Base-by-base conservation (phyloP, 53 echinoderm and acorn worm genomes). In the Mesocentrotus franciscanus region DNA sequence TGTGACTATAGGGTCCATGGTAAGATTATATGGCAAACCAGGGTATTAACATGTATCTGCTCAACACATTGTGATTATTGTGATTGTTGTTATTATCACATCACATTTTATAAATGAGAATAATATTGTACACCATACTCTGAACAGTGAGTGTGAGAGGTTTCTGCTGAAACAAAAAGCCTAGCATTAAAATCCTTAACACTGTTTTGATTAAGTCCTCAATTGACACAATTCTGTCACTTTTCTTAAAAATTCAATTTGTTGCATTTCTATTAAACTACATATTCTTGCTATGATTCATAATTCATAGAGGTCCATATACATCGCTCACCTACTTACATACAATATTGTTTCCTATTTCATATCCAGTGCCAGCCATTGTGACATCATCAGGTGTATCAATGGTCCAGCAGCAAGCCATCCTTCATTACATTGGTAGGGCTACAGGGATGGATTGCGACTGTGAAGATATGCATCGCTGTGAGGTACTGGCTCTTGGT, bases 391-490 rank as follows among this genome's bases (percentile, higher is more conserved):
- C 95, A 57, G 98, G 97, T 55, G 61, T 97, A 20, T 91, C 93
- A 34, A 92, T 98, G 95, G 98, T 95, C 18, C 98, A 98, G 93
- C 96, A 96, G 74, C 96, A 97, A 27, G 97, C 98, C 4, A 97
- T 98, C 35, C 94, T 96, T 30, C 98, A 98, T 62, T 97, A 98
- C 94, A 92, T 98, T 26, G 98, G 97, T 12, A 85, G 98, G 15
- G 92, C 98, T 4, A 97, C 97, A 58, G 98, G 98, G 2, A 96
- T 97, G 97, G 97, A 97, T 64, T 98, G 98, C 61, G 97, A 98
- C 62, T 98, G 98, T 92, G 90, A 97, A 13, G 96, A 96, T 72
- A 60, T 98, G 35, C 95, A 96, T 68, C 75, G 85, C 55, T 98
- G 98, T 95, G 97, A 97, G 85, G 96, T 97, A 27, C 32, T 98